phyloP scores from a whole-genome alignment of 2,888 invertebrate genomes.

The Nebria salina region DNA sequence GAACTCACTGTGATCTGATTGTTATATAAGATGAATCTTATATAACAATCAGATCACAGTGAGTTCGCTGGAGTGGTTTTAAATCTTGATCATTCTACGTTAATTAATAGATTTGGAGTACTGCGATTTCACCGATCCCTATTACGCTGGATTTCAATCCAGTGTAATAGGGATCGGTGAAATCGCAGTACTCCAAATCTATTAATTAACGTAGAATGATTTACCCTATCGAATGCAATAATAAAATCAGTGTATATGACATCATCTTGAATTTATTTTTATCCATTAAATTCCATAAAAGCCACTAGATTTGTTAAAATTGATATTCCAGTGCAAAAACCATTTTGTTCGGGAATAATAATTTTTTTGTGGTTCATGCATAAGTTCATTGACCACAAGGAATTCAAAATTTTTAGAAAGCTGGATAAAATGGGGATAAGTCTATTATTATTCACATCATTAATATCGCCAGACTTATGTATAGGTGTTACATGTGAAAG shows the following conservation, averaged over 20 bases:
- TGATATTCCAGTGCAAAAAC: slow-evolving; percentile 36
- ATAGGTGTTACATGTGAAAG: no score
- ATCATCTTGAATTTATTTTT: slow-evolving; percentile 46
- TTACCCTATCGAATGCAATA: slow-evolving; percentile 51
- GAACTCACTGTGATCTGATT: slow-evolving; percentile 46
- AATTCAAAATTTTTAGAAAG: background rate
- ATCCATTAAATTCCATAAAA: slow-evolving; percentile 45
- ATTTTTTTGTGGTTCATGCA: background rate
- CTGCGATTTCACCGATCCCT: no score
- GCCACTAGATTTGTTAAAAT: slow-evolving; percentile 48
- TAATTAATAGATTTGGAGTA: no score
- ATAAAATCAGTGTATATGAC: slow-evolving; percentile 49
- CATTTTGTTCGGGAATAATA: no score
- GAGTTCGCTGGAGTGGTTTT: no score
- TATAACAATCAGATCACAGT: no score
- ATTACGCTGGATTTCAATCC: no score
- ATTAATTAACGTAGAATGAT: slow-evolving; percentile 46
- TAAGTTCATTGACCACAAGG: slow-evolving; percentile 7
- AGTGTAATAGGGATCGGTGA: slow-evolving; percentile 43
- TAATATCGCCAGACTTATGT: slow-evolving; percentile 18
- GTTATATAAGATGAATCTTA: slow-evolving; percentile 48
- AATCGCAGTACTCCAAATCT: slow-evolving; percentile 48
- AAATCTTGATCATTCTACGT: no score
- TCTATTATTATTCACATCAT: slow-evolving; percentile 25
- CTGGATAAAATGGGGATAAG: slow-evolving; percentile 18